These are phyloP conservation scores for Fragum sueziense DNA, from an alignment of 2,888 invertebrate species.

Conservation along the genomic window DNA sequence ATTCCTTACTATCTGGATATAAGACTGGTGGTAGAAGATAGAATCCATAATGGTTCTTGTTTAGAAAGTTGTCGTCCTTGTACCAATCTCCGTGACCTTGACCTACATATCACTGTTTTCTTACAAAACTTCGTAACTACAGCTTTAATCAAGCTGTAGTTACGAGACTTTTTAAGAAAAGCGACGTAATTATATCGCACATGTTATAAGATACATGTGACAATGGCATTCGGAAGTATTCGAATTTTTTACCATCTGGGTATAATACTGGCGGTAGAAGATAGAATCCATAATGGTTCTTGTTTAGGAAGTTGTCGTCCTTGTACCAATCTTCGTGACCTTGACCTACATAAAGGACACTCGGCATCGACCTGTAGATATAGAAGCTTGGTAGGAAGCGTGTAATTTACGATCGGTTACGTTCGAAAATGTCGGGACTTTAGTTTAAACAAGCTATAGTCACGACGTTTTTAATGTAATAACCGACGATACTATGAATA, in stretches of 20 bases:
- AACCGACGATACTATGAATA: no score
- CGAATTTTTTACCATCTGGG: conserved; percentile 57
- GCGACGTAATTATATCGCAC: no score
- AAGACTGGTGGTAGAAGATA: conserved; percentile 56
- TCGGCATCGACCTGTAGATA: conserved; percentile 52
- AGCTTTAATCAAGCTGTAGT: no score
- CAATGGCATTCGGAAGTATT: no score
- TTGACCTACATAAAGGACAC: conserved; percentile 52
- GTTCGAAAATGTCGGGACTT: no score
- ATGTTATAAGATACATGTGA: no score
- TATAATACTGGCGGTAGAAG: conserved; percentile 56
- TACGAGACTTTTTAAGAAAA: no score
- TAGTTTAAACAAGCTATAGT: no score
- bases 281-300: conserved; percentile 30
- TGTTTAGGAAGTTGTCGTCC: background rate
- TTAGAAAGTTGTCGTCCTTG: background rate
- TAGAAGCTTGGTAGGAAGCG: no score
- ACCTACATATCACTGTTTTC: conserved; percentile 56
- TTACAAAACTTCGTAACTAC: no score
- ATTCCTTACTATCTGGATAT: conserved; percentile 58
- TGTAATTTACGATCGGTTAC: no score
- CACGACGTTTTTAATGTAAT: no score
- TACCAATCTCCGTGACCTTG: conserved; percentile 38
- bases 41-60: conserved; percentile 4
- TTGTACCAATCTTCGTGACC: conserved; percentile 40